Evolutionary conservation across 2,797 vertebrate species (phyloP).

Genomic region (Zalophus californianus): DNA sequence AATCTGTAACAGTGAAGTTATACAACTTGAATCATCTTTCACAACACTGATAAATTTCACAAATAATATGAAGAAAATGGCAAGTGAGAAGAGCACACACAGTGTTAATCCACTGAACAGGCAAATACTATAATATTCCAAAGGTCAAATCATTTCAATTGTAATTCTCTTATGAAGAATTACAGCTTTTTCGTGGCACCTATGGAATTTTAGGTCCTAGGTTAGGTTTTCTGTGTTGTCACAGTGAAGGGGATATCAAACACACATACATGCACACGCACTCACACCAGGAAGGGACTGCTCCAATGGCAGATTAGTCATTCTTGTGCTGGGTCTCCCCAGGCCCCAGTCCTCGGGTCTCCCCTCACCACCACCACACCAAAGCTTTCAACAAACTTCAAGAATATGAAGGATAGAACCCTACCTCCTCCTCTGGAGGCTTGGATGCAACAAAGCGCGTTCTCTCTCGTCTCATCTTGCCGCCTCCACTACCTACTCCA

Average conservation of each 20-base stretch:
- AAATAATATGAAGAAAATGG: neutral
- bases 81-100: neutral
- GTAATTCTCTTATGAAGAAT: neutral
- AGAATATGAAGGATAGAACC: constrained; percentile 11
- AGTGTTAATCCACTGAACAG: neutral
- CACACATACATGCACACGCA: neutral
- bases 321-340: neutral
- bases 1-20: neutral
- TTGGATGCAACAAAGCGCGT: constrained; percentile 89
- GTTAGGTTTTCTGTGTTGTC: neutral
- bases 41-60: neutral
- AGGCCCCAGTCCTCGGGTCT: neutral
- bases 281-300: neutral
- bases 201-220: neutral
- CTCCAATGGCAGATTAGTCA: neutral
- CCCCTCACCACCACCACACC: neutral
- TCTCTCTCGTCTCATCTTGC: constrained; percentile 96
- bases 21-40: neutral
- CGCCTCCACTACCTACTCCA: constrained; percentile 90
- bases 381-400: neutral
- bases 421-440: constrained; percentile 88
- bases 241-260: neutral
- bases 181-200: neutral
- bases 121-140: neutral
- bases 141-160: constrained; percentile 4